phyloP scores from a whole-genome alignment of 2,113 vertebrate genomes.

The Scolopax mira region DNA sequence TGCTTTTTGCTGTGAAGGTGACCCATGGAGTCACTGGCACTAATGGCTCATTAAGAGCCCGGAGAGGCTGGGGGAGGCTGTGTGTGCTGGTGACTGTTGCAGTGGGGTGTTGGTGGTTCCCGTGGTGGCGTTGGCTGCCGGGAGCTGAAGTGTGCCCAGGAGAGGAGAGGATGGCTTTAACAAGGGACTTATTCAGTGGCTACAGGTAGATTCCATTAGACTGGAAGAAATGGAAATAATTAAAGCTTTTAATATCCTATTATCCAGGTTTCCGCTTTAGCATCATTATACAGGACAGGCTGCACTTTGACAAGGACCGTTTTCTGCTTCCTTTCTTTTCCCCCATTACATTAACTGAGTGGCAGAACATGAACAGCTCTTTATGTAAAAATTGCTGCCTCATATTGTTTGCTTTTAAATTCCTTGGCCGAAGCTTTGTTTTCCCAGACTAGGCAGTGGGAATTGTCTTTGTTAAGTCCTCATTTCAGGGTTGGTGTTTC shows the following conservation, averaged over 20 bases:
- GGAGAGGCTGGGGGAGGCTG: not conserved
- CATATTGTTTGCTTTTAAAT: not conserved
- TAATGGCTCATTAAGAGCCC: not conserved
- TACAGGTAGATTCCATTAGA: not conserved
- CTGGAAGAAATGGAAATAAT: not conserved
- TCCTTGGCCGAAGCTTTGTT: not conserved
- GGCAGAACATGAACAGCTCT: not conserved
- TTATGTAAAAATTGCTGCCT: not conserved
- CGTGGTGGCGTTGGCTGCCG: not conserved
- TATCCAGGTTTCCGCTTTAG: not conserved
- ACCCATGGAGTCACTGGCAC: not conserved
- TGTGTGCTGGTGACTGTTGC: not conserved
- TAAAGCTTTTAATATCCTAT: not conserved
- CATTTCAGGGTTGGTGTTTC: not conserved
- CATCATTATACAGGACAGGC: not conserved
- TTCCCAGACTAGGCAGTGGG: not conserved
- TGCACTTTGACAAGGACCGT: not conserved
- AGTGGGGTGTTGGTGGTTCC: not conserved
- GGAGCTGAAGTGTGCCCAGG: fast-evolving
- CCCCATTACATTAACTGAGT: not conserved
- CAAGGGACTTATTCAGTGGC: not conserved
- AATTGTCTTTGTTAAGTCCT: not conserved
- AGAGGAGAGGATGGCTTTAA: not conserved
- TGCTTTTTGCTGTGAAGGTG: not conserved
- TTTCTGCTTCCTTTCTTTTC: not conserved